phyloP scores from a whole-genome alignment of 2,113 vertebrate genomes.

The Chinchilla lanigera region DNA sequence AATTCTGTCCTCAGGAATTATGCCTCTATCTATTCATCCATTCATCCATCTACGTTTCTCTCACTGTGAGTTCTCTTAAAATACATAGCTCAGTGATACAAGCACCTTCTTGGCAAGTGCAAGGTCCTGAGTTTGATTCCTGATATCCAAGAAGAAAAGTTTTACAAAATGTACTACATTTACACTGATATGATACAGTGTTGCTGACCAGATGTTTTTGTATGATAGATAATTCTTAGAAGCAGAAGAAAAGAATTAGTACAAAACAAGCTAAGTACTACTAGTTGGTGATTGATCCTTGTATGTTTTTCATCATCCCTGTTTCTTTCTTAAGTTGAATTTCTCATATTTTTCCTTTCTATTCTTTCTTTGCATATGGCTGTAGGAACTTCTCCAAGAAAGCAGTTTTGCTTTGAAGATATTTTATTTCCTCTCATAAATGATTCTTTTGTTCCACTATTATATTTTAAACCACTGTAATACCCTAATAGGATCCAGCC shows the following conservation, averaged over 20 bases:
- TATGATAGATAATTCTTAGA: conserved; percentile 65
- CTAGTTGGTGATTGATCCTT: not conserved
- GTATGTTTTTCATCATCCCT: not conserved
- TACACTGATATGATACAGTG: not conserved
- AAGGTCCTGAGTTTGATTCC: too few relatives aligned
- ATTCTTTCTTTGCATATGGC: conserved; percentile 12
- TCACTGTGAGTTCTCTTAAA: not conserved
- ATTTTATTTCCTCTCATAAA: conserved; percentile 61
- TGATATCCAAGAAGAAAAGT: too few relatives aligned
- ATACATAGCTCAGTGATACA: not conserved
- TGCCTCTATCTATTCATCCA: not conserved
- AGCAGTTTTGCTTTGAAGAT: conserved; percentile 59
- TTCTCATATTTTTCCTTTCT: not conserved
- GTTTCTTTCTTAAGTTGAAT: conserved; percentile 7
- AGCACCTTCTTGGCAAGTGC: too few relatives aligned
- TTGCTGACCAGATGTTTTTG: not conserved
- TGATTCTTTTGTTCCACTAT: conserved; percentile 47
- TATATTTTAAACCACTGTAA: conserved; percentile 48
- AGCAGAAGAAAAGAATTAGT: not conserved
- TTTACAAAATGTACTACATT: not conserved
- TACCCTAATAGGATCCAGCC: not conserved
- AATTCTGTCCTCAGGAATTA: not conserved
- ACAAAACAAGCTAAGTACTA: not conserved
- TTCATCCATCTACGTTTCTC: not conserved
- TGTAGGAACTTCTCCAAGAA: conserved; percentile 51